Percentiles rank a stretch among this genome's conserved stretches.
Conservation (phyloP, 1,140 invertebrate species). For the Rhagoletis pomonella region DNA sequence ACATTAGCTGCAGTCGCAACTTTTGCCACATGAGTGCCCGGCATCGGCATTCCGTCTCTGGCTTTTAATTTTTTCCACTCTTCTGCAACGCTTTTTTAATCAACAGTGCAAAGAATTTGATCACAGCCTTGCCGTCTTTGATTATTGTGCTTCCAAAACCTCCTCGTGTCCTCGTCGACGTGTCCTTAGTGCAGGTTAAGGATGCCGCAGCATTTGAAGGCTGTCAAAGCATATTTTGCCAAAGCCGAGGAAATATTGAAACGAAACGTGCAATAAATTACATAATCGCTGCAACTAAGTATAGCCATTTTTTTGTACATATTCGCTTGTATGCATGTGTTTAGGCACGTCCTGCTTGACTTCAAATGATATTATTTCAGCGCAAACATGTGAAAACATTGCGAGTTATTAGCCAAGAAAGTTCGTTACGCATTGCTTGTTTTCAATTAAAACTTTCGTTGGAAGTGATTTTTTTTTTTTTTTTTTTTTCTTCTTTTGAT, state of each 20-base stretch:
- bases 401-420: not conserved
- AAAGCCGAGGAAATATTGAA: not conserved
- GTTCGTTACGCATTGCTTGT: slow-evolving; percentile 5
- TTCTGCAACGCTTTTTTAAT: not conserved
- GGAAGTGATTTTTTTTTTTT: slow-evolving; percentile 11
- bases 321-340: not conserved
- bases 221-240: not conserved
- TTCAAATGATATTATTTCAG: not conserved
- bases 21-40: not conserved
- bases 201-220: slow-evolving; percentile 32
- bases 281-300: not conserved
- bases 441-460: slow-evolving; percentile 39
- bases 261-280: not conserved
- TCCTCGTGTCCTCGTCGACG: not conserved
- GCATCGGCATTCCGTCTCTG: not conserved
- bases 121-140: not conserved
- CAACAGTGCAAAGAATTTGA: not conserved
- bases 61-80: not conserved
- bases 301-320: not conserved
- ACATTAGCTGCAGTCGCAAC: not conserved
- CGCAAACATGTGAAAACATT: not conserved
- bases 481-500: not conserved
- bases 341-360: not conserved
- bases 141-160: not conserved
- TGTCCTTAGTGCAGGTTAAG: slow-evolving; percentile 12